Percentiles rank a stretch among this genome's conserved stretches.
These are phyloP conservation scores for Enteromius mattozi DNA, from an alignment of 2,797 vertebrate genomes.

Conservation along the genomic window DNA sequence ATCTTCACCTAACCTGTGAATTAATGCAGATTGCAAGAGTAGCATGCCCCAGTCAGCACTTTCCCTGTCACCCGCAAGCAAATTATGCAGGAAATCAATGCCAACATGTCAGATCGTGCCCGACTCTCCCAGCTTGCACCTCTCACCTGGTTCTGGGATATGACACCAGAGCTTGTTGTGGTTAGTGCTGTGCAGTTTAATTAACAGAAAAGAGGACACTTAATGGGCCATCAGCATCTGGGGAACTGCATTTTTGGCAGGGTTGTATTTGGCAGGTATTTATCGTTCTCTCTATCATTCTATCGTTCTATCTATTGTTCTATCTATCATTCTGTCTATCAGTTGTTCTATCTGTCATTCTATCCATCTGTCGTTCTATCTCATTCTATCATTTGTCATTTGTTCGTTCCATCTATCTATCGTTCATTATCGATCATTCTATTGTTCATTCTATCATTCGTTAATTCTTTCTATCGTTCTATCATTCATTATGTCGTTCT, in stretches of 20 bases:
- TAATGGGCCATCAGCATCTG: constrained; percentile 43
- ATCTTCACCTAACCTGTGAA: constrained; percentile 71
- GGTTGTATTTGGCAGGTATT: too few species aligned
- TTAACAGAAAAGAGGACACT: constrained; percentile 37
- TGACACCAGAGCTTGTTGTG: constrained; percentile 42
- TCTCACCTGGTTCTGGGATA: constrained; percentile 57
- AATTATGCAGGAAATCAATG: constrained; percentile 76
- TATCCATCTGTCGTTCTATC: background rate
- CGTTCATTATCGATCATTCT: background rate
- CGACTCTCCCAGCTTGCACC: constrained; percentile 46
- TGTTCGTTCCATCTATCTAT: background rate
- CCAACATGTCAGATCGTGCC: constrained; percentile 57
- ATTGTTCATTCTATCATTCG: too few species aligned
- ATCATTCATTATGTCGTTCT: too few species aligned
- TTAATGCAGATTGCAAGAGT: constrained; percentile 69
- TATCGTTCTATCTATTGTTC: background rate
- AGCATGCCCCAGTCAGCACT: constrained; percentile 70
- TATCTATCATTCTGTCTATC: background rate
- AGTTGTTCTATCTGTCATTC: background rate
- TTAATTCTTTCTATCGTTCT: too few species aligned
- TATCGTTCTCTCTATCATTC: background rate
- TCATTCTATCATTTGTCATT: background rate
- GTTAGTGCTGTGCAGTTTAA: constrained; percentile 56
- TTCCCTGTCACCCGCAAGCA: constrained; percentile 72
- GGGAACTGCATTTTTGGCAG: background rate